These are phyloP conservation scores for Sesamia inferens DNA, from an alignment of 2,888 invertebrate species.

Conservation along the genomic window DNA sequence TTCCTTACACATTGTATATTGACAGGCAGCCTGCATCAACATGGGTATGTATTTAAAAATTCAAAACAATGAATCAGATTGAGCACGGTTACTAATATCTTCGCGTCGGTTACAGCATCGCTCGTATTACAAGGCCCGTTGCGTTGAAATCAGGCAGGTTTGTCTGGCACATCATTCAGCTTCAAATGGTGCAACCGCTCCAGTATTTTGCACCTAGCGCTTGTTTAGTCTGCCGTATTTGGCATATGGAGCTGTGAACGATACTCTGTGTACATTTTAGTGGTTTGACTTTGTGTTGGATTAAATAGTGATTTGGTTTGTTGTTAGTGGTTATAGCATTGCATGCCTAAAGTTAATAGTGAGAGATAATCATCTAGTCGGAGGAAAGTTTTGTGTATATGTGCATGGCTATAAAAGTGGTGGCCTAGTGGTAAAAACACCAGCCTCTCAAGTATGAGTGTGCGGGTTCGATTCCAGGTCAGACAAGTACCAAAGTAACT, in stretches of 20 bases:
- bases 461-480: too few relatives aligned
- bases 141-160: constrained; percentile 4
- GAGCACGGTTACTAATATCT: constrained; percentile 14
- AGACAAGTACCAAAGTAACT: too few relatives aligned
- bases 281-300: constrained; percentile 8
- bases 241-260: constrained; percentile 1
- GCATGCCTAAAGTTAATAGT: too few relatives aligned
- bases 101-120: constrained; percentile 27
- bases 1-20: too few relatives aligned
- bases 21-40: not conserved
- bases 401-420: not conserved
- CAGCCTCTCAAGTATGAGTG: too few relatives aligned
- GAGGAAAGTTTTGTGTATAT: not conserved
- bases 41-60: not conserved
- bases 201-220: constrained; percentile 8
- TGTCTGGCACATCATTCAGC: constrained; percentile 29
- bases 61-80: constrained; percentile 17
- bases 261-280: constrained; percentile 7
- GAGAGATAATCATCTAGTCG: not conserved
- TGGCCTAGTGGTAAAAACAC: too few relatives aligned
- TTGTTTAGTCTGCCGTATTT: constrained; percentile 22
- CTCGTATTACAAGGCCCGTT: constrained; percentile 33
- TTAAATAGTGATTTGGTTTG: not conserved
- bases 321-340: not conserved
- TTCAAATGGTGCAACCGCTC: constrained; percentile 19